Conservation (phyloP, 2,888 invertebrate species). For the Anoplius nigerrimus region DNA sequence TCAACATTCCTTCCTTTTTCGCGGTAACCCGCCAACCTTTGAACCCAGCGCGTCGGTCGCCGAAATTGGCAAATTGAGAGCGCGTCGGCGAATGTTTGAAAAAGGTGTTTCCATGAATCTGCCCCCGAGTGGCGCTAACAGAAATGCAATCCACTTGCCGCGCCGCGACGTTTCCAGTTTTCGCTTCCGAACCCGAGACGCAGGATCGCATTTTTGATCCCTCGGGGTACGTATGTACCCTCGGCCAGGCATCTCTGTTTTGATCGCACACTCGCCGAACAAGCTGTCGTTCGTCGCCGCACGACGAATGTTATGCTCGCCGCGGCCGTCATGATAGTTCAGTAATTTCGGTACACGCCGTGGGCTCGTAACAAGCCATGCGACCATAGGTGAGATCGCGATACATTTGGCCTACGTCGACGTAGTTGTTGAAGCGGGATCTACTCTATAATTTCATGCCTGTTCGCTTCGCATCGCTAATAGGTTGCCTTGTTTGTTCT, state of each 20-base stretch:
- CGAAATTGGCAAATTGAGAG: too few relatives aligned
- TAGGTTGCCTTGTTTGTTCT: too few relatives aligned
- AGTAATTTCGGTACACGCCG: background rate
- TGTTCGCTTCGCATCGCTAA: too few relatives aligned
- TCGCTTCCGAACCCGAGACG: constrained; percentile 7
- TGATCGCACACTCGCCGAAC: background rate
- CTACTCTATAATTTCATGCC: background rate
- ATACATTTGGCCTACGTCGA: background rate
- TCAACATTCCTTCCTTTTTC: too few relatives aligned
- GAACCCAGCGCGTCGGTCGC: too few relatives aligned
- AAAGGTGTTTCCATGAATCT: too few relatives aligned
- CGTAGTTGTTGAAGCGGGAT: background rate
- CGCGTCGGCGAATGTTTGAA: too few relatives aligned
- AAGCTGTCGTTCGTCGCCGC: background rate
- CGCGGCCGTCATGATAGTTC: background rate
- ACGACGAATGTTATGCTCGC: background rate
- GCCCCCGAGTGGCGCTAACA: constrained; percentile 3
- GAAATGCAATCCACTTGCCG: background rate
- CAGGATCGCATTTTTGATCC: constrained; percentile 19
- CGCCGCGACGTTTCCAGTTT: constrained; percentile 1
- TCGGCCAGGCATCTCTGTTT: background rate
- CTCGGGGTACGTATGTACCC: background rate
- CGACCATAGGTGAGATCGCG: constrained; percentile 9
- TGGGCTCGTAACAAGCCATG: background rate
- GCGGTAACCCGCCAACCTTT: too few relatives aligned